These are phyloP conservation scores for Ladona fulva DNA, from an alignment of 1,140 invertebrate genomes.

Conservation along the genomic window DNA sequence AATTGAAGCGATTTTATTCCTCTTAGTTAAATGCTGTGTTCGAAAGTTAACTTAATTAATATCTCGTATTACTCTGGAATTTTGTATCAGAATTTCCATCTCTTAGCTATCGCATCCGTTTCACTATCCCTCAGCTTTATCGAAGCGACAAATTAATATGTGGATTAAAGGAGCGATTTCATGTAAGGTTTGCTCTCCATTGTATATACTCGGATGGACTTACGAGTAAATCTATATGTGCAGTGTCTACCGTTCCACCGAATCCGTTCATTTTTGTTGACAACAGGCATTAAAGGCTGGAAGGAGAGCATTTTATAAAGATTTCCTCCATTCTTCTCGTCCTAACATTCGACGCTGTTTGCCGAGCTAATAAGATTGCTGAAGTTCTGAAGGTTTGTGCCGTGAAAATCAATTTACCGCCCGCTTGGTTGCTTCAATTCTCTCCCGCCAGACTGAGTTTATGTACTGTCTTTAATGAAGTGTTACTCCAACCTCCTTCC, in stretches of 20 bases:
- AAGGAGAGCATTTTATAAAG: not conserved
- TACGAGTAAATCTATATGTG: no score
- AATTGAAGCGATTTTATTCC: no score
- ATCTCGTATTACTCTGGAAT: no score
- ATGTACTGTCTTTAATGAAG: not conserved
- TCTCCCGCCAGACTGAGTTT: not conserved
- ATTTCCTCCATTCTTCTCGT: not conserved
- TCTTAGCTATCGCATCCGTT: no score
- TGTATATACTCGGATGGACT: no score
- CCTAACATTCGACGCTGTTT: not conserved
- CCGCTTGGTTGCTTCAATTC: not conserved
- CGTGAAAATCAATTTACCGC: constrained; percentile 9
- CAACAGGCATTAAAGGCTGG: not conserved
- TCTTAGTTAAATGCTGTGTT: no score
- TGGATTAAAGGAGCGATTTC: no score
- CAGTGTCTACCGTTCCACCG: not conserved
- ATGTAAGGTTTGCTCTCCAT: no score
- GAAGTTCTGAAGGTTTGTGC: constrained; percentile 4
- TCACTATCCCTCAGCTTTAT: no score
- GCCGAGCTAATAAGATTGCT: not conserved
- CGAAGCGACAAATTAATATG: no score
- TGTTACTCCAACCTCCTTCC: not conserved
- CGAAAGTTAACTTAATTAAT: no score
- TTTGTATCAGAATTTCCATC: no score
- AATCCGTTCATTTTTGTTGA: not conserved